Base-by-base conservation (phyloP, 2,113 vertebrate species). In the Chelonoidis abingdonii region DNA sequence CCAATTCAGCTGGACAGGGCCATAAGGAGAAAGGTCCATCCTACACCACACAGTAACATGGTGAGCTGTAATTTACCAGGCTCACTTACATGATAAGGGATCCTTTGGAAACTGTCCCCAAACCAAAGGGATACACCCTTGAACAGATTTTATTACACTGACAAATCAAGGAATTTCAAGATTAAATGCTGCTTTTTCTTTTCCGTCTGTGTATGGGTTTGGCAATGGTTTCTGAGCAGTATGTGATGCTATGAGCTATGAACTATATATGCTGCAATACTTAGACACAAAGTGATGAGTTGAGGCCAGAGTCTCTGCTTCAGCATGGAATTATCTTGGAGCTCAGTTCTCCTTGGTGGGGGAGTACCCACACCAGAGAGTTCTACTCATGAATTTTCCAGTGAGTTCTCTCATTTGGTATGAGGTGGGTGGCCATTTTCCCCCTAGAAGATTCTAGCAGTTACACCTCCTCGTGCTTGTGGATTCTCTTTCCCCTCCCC, bases 291-390 rank as follows among this genome's bases (percentile, higher is more conserved):
- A 86, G 57, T 21, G 0, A 0, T 2, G 6, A 10, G 19, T 3
- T 54, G 65, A 31, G 16, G 80, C 6, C 12, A 78, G 78, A 53
- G 16, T n/a, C 78, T 80, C 83, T 72, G 21, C 44, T 86, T 81
- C 35, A 83, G 14, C 8, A 10, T 10, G 2, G 0, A 0, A 41
- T 90, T 65, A 35, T 9, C 29, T n/a, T 88, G 53, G 54, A 81
- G 14, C 17, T 21, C 83, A 27, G 9, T 50, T 14, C 47, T 80
- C 47, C 76, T 56, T 9, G 10, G 2, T 19, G 6, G 44, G 44
- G 6, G 0, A 3, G 12, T 17, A 25, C 44, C 0, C 0, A 1
- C 56, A 47, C 57, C 79, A 88, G 29, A 69, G 54, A 69, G 41
- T 6, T 44, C 38, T 69, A 44, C 19, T 44, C 22, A 25, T 25